Conservation (phyloP, 2,797 vertebrate species). For the Sebastolobus altivelis region DNA sequence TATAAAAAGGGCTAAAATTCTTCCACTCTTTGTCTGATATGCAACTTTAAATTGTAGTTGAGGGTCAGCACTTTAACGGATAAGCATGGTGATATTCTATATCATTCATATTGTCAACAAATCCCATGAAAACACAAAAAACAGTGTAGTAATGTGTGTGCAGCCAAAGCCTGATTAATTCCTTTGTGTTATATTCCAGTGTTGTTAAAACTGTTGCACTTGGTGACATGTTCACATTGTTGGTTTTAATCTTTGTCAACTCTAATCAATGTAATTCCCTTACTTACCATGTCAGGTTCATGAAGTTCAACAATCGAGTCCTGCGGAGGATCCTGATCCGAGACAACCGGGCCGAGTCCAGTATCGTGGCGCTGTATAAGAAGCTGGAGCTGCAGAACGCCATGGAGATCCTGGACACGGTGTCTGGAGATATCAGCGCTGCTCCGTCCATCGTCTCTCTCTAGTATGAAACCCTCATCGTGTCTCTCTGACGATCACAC, state of each 20-base stretch:
- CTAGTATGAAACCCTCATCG: conserved; percentile 81
- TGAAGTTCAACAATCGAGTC: conserved; percentile 93
- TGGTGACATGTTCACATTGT: no score
- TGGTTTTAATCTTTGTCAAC: not conserved
- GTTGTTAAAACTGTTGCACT: no score
- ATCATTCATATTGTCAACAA: no score
- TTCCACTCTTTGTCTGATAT: no score
- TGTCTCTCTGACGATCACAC: not conserved
- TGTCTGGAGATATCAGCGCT: conserved; percentile 89
- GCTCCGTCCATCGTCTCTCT: conserved; percentile 89
- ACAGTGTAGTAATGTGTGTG: no score
- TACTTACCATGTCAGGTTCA: conserved; percentile 86
- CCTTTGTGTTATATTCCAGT: not conserved
- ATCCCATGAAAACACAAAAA: no score
- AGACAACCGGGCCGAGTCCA: conserved; percentile 93
- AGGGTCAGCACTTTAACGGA: no score
- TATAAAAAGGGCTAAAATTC: no score
- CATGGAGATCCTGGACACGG: conserved; percentile 94
- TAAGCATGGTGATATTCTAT: no score
- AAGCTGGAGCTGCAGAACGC: conserved; percentile 97
- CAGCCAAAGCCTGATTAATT: not conserved
- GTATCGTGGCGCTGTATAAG: conserved; percentile 96
- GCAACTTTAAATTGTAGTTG: no score
- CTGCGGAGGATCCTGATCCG: conserved; percentile 92
- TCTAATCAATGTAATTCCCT: not conserved